phyloP scores from a whole-genome alignment of 2,888 invertebrate species.

The Agrochola lota region DNA sequence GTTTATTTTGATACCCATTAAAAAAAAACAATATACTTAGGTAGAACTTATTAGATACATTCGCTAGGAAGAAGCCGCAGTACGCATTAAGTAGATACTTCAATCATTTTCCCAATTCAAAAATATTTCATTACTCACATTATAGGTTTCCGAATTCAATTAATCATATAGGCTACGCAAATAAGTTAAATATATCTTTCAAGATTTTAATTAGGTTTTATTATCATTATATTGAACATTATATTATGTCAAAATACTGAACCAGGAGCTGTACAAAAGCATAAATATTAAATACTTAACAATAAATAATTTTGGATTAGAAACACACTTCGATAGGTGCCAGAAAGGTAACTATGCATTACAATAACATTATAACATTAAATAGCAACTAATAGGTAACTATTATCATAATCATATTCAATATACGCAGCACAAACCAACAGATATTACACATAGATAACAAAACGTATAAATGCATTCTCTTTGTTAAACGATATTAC shows the following conservation, averaged over 20 bases:
- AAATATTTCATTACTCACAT: neutral
- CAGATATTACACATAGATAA: neutral
- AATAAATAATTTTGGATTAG: neutral
- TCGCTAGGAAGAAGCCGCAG: neutral
- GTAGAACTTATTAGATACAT: neutral
- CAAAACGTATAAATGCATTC: neutral
- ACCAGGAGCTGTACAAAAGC: slow-evolving; percentile 24
- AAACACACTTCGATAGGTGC: neutral
- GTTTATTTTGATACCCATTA: neutral
- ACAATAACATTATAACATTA: slow-evolving; percentile 20
- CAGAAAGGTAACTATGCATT: neutral
- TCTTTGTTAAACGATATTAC: neutral
- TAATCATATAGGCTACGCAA: neutral
- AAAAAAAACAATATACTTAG: neutral
- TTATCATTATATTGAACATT: no score
- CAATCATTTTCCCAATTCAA: neutral
- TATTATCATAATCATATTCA: slow-evolving; percentile 13
- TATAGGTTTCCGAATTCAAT: neutral
- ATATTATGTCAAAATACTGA: neutral
- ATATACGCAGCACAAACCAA: slow-evolving; percentile 32
- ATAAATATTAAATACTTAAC: slow-evolving; percentile 19
- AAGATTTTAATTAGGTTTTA: neutral
- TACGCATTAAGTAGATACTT: neutral
- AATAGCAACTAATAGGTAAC: slow-evolving; percentile 28
- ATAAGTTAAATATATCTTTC: neutral